phyloP scores from a whole-genome alignment of 1,140 invertebrate species.

The Macrobrachium rosenbergii region DNA sequence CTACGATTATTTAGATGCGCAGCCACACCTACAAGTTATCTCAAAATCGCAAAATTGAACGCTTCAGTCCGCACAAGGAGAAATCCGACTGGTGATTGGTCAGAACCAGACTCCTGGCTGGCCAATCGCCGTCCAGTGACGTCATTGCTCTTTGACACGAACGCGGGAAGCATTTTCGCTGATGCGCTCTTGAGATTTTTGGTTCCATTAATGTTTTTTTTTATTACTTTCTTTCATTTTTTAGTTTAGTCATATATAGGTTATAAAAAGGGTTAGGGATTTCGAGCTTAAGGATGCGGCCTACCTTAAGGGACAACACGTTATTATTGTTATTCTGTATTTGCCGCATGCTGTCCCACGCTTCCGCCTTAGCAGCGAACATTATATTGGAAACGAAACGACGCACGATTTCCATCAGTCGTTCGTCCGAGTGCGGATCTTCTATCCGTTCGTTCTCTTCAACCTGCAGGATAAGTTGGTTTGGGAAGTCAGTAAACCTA shows the following conservation, averaged over 20 bases:
- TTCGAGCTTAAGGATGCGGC: slow-evolving; percentile 5
- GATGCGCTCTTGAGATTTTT: too few relatives aligned
- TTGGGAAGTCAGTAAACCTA: background rate
- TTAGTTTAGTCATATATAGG: background rate
- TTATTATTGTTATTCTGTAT: slow-evolving; percentile 58
- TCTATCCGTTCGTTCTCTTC: background rate
- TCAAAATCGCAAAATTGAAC: too few relatives aligned
- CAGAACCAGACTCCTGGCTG: too few relatives aligned
- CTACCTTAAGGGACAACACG: slow-evolving; percentile 37
- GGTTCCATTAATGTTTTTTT: too few relatives aligned
- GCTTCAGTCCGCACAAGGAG: too few relatives aligned
- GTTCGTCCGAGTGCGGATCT: slow-evolving; percentile 22
- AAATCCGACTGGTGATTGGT: too few relatives aligned
- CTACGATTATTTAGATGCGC: too few relatives aligned
- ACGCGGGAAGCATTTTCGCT: too few relatives aligned
- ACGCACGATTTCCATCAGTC: slow-evolving; percentile 48
- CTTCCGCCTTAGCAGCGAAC: slow-evolving; percentile 40
- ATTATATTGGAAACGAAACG: slow-evolving; percentile 53
- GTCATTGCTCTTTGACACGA: too few relatives aligned
- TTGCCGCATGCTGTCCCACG: slow-evolving; percentile 48
- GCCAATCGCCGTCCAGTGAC: too few relatives aligned
- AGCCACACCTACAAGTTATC: too few relatives aligned
- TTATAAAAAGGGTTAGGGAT: background rate
- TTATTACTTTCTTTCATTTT: too few relatives aligned
- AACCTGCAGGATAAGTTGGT: slow-evolving; percentile 1